phyloP scores from a whole-genome alignment of 2,888 invertebrate species.

The Parasteatoda lunata region DNA sequence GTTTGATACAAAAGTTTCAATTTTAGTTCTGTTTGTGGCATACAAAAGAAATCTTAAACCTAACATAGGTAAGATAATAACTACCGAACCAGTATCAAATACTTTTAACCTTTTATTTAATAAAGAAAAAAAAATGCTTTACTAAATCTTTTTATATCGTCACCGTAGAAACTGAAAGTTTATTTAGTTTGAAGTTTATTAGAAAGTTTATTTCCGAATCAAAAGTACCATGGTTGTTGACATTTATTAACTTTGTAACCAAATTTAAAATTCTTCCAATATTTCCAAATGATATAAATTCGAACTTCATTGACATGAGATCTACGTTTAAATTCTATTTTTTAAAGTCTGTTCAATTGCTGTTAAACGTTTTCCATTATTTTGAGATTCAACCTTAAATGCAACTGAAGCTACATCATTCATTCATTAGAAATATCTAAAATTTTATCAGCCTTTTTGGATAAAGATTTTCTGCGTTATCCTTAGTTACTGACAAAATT shows the following conservation, averaged over 20 bases:
- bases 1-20: background rate
- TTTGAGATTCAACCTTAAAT: background rate
- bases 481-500: background rate
- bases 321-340: background rate
- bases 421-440: background rate
- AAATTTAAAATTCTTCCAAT: background rate
- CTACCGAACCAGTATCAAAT: background rate
- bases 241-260: background rate
- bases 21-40: background rate
- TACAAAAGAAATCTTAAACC: background rate
- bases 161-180: background rate
- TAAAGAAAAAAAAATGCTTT: background rate
- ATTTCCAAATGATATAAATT: background rate
- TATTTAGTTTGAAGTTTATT: no score
- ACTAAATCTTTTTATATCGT: background rate
- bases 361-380: background rate
- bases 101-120: background rate
- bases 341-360: background rate
- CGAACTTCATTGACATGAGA: background rate
- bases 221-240: background rate
- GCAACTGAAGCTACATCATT: background rate
- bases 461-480: background rate
- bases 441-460: background rate
- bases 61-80: background rate
- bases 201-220: no score